phyloP scores from a whole-genome alignment of 2,888 invertebrate species.

The Cecidostiba fungosa region DNA sequence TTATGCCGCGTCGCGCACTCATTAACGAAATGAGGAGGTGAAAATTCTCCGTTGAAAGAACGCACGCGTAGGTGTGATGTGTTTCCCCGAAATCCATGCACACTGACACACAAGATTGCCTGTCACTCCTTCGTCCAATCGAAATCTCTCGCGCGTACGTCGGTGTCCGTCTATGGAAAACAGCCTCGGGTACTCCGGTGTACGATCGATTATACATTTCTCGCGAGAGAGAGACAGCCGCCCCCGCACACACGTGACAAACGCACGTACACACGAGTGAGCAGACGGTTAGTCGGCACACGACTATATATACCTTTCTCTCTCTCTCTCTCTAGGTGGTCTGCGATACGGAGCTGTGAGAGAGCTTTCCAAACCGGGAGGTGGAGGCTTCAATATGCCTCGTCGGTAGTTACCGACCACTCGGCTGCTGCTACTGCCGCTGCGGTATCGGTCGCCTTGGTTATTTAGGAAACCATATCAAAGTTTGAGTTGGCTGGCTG shows the following conservation, averaged over 20 bases:
- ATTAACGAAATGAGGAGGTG: conserved; percentile 23
- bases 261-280: conserved; percentile 70
- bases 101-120: conserved; percentile 69
- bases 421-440: conserved; percentile 68
- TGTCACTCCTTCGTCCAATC: conserved; percentile 72
- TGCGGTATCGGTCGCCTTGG: conserved; percentile 77
- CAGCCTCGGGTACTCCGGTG: conserved; percentile 37
- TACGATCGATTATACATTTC: conserved; percentile 68
- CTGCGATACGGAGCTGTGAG: conserved; percentile 37
- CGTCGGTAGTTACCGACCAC: conserved; percentile 75
- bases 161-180: conserved; percentile 65
- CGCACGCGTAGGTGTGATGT: too few relatives aligned
- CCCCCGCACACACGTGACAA: conserved; percentile 71
- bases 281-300: conserved; percentile 61
- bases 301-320: conserved; percentile 5
- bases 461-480: conserved; percentile 79
- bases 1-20: conserved; percentile 44
- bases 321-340: conserved; percentile 50
- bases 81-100: not conserved
- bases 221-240: conserved; percentile 58
- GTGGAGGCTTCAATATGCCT: conserved; percentile 76
- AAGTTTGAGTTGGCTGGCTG: conserved; percentile 76
- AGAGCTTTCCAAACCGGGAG: conserved; percentile 59
- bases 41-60: not conserved
- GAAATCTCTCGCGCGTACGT: conserved; percentile 51